Evolutionary conservation across 2,797 vertebrate species (phyloP), one percentile per base, ranked within the genome.

Genomic region (Nannoperca obscura): DNA sequence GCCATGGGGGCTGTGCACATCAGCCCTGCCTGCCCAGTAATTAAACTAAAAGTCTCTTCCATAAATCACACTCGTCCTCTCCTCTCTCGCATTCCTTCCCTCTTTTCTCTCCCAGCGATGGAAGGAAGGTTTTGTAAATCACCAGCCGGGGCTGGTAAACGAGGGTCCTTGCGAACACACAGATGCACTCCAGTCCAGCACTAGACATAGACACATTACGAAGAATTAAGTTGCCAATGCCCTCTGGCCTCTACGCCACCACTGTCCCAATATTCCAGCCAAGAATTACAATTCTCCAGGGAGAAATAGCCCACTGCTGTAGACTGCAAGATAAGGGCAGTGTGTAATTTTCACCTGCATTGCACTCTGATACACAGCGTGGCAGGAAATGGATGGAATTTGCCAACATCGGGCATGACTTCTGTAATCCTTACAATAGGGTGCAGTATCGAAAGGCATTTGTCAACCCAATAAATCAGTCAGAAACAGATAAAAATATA

Each of bases 11-110:
- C 84, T 87, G 77, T 81, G 75, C 88, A 88, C 87, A 84, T 91
- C 91, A 91, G 85, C 83, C 80, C 83, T 89, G 75, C 81, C 88
- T 83, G 79, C 90, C 84, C 91, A 91, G 91, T 95, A 94, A 95
- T 95, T 95, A 94, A 95, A 95, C 92, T 94, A 94, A 95, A 94
- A 95, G 94, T 94, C 91, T 88, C 86, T 80, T 81, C 90, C 91
- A 93, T 95, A 95, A 96, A 95, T 96, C 94, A 94, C 80, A 74
- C 86, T 86, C 67, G 59, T 91, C 82, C 73, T 84, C 78, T 82
- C 76, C 79, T 54, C 72, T 65, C 15, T 62, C 58, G 71, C 52
- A 24, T 74, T 71, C 61, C 78, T 80, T 80, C 68, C 40, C 57
- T 83, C 47, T 76, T 83, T 77, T 75, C 76, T 89, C 86, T 86